Evolutionary conservation across 1,140 invertebrate species (phyloP).

Genomic region (Elysia chlorotica): DNA sequence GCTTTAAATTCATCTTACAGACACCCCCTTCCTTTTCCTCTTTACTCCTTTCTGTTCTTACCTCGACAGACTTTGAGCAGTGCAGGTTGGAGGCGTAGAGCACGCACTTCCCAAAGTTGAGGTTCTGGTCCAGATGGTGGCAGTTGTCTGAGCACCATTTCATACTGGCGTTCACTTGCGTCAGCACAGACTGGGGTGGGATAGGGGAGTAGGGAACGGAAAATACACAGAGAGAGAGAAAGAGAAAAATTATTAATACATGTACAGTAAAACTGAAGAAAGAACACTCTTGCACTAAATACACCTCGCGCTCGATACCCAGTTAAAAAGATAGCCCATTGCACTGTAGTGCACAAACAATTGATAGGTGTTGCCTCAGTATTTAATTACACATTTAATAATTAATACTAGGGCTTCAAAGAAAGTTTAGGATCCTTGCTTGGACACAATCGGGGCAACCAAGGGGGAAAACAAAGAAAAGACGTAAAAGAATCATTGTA

Average conservation of each 20-base stretch:
- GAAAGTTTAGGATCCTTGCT: too few relatives aligned
- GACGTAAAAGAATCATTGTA: too few relatives aligned
- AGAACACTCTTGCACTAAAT: too few relatives aligned
- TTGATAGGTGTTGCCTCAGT: too few relatives aligned
- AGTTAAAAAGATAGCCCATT: too few relatives aligned
- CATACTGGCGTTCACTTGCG: slow-evolving; percentile 73
- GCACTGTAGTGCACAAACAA: too few relatives aligned
- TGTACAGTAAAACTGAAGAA: neutral
- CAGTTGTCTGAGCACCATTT: slow-evolving; percentile 87
- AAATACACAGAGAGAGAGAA: neutral
- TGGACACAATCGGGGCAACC: too few relatives aligned
- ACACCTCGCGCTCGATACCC: too few relatives aligned
- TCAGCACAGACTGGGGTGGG: slow-evolving; percentile 72
- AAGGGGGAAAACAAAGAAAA: too few relatives aligned
- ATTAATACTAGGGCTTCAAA: too few relatives aligned
- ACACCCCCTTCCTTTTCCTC: neutral
- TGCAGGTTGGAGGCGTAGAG: slow-evolving; percentile 66
- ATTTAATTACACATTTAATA: too few relatives aligned
- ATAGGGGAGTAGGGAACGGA: neutral
- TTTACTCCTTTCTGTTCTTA: slow-evolving; percentile 26
- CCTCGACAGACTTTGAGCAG: slow-evolving; percentile 40
- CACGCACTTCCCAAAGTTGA: slow-evolving; percentile 83
- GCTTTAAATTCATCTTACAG: too few relatives aligned
- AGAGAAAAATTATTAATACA: neutral
- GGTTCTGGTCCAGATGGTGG: slow-evolving; percentile 76